Conservation (phyloP, 2,888 invertebrate species). For the Lasiommata megera region DNA sequence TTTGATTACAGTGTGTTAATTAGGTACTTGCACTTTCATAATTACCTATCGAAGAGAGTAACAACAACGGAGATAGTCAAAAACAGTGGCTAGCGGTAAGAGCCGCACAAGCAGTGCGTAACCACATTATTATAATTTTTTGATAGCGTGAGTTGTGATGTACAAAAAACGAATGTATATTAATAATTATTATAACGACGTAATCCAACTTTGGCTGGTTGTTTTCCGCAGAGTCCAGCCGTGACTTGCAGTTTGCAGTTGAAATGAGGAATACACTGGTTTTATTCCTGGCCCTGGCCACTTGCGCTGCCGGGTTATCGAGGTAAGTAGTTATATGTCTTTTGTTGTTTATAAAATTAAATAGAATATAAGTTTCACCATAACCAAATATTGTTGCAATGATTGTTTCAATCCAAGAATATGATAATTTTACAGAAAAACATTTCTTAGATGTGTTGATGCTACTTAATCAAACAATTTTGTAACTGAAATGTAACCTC, state of each 20-base stretch:
- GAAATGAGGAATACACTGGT: conserved; percentile 52
- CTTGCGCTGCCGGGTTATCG: conserved; percentile 50
- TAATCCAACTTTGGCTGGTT: neutral
- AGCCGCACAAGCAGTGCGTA: neutral
- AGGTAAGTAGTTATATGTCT: conserved; percentile 50
- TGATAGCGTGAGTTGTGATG: neutral
- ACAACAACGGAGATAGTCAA: neutral
- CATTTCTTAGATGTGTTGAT: too few species aligned
- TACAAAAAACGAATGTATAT: neutral
- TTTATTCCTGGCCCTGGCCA: conserved; percentile 49
- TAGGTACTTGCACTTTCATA: neutral
- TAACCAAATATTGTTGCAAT: too few species aligned
- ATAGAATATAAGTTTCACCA: too few species aligned
- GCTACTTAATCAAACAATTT: too few species aligned
- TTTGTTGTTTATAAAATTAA: too few species aligned
- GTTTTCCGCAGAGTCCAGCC: conserved; percentile 29
- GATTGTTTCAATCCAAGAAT: too few species aligned
- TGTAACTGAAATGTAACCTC: too few species aligned
- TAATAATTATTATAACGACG: neutral
- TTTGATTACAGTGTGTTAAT: neutral
- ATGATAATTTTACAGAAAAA: too few species aligned
- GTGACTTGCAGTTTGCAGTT: conserved; percentile 50
- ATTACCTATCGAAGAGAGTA: neutral
- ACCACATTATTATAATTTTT: neutral
- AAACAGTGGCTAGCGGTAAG: neutral